Conservation (phyloP, 2,888 invertebrate genomes). For the Perithous albicinctus region DNA sequence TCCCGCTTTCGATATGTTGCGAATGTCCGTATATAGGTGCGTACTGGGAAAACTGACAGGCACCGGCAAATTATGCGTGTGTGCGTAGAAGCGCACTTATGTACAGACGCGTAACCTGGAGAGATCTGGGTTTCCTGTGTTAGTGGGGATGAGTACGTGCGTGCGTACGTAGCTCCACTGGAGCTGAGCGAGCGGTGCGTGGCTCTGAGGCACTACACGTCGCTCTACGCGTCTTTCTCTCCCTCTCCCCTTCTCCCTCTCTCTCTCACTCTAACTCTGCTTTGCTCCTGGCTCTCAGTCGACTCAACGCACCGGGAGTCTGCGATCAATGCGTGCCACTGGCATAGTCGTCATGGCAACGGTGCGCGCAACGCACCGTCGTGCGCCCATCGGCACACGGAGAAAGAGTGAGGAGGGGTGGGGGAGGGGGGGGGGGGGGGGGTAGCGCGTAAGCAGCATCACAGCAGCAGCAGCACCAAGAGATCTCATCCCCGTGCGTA, state of each 20-base stretch:
- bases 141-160: conserved; percentile 32
- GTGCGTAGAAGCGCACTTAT: conserved; percentile 22
- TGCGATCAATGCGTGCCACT: conserved; percentile 84
- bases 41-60: background rate
- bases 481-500: conserved; percentile 36
- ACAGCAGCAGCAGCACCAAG: conserved; percentile 11
- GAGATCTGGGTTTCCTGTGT: conserved; percentile 26
- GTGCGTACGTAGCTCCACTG: conserved; percentile 54
- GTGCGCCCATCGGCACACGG: conserved; percentile 67
- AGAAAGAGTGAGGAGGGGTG: background rate
- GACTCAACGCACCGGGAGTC: conserved; percentile 83
- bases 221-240: conserved; percentile 59
- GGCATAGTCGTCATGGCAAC: conserved; percentile 83
- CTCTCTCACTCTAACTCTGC: conserved; percentile 31
- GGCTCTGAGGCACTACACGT: conserved; percentile 35
- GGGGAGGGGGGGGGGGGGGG: background rate
- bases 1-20: conserved; percentile 13
- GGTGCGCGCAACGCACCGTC: conserved; percentile 78
- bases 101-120: conserved; percentile 21
- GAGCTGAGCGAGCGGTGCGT: conserved; percentile 57
- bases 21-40: background rate
- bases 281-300: conserved; percentile 74
- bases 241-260: conserved; percentile 42
- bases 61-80: conserved; percentile 15
- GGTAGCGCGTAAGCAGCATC: background rate